phyloP scores from a whole-genome alignment of 1,140 invertebrate genomes.

The Neotoxoptera formosana region DNA sequence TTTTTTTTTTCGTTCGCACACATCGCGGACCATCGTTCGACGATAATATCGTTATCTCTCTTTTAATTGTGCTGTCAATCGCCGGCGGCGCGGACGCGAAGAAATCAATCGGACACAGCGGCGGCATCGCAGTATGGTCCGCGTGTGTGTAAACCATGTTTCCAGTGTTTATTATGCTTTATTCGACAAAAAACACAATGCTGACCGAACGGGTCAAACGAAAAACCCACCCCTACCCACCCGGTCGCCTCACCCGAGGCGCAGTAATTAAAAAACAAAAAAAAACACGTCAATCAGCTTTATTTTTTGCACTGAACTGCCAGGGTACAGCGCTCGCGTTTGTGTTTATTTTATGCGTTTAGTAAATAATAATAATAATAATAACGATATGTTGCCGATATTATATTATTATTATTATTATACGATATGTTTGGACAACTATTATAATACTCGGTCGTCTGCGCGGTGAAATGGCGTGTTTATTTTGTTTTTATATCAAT shows the following conservation, averaged over 20 bases:
- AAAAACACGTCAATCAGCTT: background rate
- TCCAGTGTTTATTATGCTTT: background rate
- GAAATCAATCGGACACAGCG: background rate
- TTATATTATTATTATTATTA: too few species aligned
- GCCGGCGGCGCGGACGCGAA: background rate
- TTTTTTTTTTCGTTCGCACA: too few species aligned
- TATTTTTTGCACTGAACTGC: background rate
- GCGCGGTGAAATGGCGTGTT: background rate
- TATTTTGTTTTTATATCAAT: background rate
- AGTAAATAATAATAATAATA: too few species aligned
- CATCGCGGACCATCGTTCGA: too few species aligned
- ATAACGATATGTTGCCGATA: too few species aligned
- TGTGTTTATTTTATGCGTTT: background rate
- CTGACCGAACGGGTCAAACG: background rate
- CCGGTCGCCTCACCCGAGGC: background rate
- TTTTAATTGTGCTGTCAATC: background rate
- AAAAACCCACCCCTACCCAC: background rate
- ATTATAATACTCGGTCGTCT: too few species aligned
- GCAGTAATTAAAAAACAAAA: background rate
- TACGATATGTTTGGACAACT: background rate
- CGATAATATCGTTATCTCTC: background rate
- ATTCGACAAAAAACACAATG: background rate
- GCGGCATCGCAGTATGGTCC: background rate
- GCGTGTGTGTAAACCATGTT: background rate
- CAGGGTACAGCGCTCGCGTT: too few species aligned